phyloP scores from a whole-genome alignment of 2,113 vertebrate genomes.

The Aviceda subcristata region DNA sequence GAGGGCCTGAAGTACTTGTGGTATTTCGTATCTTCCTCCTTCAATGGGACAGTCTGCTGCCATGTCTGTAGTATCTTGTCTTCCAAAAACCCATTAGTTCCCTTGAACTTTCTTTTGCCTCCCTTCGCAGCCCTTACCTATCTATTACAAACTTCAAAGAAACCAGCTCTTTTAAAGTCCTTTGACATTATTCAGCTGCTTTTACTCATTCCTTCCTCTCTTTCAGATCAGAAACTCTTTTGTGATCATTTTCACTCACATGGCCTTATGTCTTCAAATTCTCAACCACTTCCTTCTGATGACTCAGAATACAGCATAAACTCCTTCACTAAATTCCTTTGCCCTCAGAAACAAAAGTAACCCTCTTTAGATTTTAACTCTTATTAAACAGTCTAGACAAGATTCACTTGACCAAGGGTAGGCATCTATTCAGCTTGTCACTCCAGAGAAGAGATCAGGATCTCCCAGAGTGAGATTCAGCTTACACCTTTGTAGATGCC shows the following conservation, averaged over 20 bases:
- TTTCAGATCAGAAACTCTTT: neutral
- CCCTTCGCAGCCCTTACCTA: neutral
- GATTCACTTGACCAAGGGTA: neutral
- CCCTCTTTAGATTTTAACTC: neutral
- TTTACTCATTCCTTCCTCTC: slow-evolving; percentile 1
- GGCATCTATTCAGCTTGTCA: neutral
- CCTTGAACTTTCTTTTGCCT: neutral
- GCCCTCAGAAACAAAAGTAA: slow-evolving; percentile 3
- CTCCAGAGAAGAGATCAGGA: neutral
- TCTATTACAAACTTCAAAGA: slow-evolving; percentile 30
- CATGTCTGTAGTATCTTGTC: neutral
- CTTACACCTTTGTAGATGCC: neutral
- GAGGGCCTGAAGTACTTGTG: neutral
- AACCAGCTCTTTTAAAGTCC: neutral
- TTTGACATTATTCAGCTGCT: slow-evolving; percentile 3
- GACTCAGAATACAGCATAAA: neutral
- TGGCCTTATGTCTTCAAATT: neutral
- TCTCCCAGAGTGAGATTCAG: neutral
- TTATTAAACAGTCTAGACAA: neutral
- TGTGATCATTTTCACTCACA: neutral
- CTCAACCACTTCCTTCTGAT: neutral
- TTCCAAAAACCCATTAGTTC: neutral
- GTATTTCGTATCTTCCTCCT: neutral
- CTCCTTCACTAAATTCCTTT: neutral
- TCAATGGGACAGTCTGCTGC: neutral